Percentiles rank a stretch among this genome's conserved stretches.
These are phyloP conservation scores for Nephrotoma flavescens DNA, from an alignment of 2,888 invertebrate genomes.

Conservation along the genomic window DNA sequence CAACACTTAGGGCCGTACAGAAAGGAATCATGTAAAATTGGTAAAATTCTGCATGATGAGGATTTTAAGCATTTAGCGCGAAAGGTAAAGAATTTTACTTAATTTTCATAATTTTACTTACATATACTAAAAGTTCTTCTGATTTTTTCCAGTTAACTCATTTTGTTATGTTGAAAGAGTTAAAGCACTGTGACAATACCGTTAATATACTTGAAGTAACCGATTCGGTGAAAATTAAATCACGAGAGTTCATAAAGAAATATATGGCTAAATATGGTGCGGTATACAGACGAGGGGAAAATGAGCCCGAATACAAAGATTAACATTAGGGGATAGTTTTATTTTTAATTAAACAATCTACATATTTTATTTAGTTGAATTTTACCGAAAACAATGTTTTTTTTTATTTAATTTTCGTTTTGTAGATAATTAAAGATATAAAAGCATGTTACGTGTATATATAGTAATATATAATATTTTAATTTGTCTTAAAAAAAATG, in stretches of 20 bases:
- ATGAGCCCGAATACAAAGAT: conserved; percentile 23
- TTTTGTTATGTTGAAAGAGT: conserved; percentile 87
- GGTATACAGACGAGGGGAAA: conserved; percentile 37
- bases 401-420: neutral
- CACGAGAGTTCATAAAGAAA: conserved; percentile 85
- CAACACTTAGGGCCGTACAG: conserved; percentile 77
- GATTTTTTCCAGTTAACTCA: conserved; percentile 63
- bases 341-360: neutral
- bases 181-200: conserved; percentile 70
- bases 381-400: neutral
- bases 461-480: neutral
- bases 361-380: neutral
- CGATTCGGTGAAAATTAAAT: conserved; percentile 69
- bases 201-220: conserved; percentile 25
- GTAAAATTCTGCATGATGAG: conserved; percentile 72
- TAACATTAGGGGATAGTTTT: neutral
- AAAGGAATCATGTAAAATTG: conserved; percentile 68
- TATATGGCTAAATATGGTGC: conserved; percentile 93
- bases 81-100: conserved; percentile 47
- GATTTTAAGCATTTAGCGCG: conserved; percentile 90
- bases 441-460: neutral
- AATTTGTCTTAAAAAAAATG: neutral
- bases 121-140: neutral
- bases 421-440: neutral
- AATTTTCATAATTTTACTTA: neutral